Evolutionary conservation across 2,888 invertebrate species (phyloP).

Genomic region (Limnephilus rhombicus): DNA sequence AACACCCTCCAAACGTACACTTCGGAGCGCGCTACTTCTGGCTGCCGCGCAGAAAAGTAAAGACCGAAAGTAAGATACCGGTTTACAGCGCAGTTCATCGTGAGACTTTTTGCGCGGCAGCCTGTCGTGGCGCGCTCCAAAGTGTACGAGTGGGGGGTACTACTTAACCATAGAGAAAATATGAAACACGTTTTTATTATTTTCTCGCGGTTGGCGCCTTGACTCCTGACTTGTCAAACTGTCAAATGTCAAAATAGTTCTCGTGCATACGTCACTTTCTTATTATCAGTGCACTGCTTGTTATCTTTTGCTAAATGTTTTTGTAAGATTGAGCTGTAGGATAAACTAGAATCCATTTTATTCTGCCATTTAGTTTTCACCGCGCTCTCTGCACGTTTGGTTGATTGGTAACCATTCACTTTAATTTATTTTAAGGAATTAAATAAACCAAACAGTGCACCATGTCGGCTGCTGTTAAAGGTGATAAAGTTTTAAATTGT

Average conservation of each 20-base stretch:
- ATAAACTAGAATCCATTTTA: conserved; percentile 5
- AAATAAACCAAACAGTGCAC: background rate
- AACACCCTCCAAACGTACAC: too few relatives aligned
- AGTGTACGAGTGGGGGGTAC: too few relatives aligned
- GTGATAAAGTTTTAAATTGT: conserved; percentile 45
- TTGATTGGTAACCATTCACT: background rate
- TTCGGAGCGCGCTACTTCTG: too few relatives aligned
- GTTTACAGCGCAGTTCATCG: too few relatives aligned
- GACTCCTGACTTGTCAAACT: background rate
- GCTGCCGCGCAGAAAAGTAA: too few relatives aligned
- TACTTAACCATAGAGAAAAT: too few relatives aligned
- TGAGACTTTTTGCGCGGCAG: too few relatives aligned
- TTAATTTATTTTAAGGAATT: background rate
- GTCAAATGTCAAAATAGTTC: background rate
- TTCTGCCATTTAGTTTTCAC: background rate
- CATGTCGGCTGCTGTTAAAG: conserved; percentile 65
- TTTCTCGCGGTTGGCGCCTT: too few relatives aligned
- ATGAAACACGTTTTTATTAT: too few relatives aligned
- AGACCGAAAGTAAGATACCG: too few relatives aligned
- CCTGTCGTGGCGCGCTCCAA: too few relatives aligned
- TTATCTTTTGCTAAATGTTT: background rate
- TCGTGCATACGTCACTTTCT: background rate
- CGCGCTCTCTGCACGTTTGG: background rate
- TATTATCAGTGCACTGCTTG: background rate
- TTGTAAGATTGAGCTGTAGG: background rate